phyloP scores from a whole-genome alignment of 2,113 vertebrate species.

The Ochotona curzoniae region DNA sequence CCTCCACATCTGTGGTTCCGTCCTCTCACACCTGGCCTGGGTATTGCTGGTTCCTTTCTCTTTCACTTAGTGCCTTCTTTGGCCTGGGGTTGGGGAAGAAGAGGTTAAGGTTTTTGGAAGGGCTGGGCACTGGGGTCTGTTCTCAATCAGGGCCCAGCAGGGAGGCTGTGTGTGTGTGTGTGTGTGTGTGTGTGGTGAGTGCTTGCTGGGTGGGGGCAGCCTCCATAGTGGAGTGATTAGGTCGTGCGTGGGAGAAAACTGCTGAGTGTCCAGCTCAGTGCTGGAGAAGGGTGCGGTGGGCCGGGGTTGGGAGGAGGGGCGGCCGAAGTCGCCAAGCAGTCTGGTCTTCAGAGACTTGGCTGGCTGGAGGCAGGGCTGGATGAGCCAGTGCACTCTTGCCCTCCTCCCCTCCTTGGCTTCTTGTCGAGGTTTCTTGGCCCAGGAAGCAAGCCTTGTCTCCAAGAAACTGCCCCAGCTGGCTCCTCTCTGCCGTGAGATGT shows the following conservation, averaged over 20 bases:
- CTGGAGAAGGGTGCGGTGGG: background rate
- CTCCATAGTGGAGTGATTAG: constrained; percentile 17
- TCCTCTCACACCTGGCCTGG: background rate
- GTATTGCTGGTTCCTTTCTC: too few relatives aligned
- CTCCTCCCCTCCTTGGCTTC: constrained; percentile 24
- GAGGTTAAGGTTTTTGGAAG: constrained; percentile 66
- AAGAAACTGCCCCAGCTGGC: constrained; percentile 65
- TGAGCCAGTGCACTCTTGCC: background rate
- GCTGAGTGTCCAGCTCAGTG: background rate
- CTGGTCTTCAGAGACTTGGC: background rate
- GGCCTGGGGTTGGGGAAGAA: constrained; percentile 37
- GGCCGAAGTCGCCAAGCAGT: background rate
- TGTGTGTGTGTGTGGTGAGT: too few relatives aligned
- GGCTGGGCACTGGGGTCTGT: constrained; percentile 52
- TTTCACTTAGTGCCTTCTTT: too few relatives aligned
- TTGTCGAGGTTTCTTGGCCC: constrained; percentile 61
- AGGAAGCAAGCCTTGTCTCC: constrained; percentile 48
- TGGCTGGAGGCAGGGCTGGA: background rate
- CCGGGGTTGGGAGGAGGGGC: background rate
- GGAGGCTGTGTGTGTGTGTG: background rate
- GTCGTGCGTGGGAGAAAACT: constrained; percentile 48
- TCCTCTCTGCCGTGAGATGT: background rate
- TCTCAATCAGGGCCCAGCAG: constrained; percentile 65
- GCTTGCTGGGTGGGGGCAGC: constrained; percentile 10
- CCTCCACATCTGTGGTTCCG: background rate